These are phyloP conservation scores for Sycophaga agraensis DNA, from an alignment of 1,140 invertebrate genomes.

Conservation along the genomic window DNA sequence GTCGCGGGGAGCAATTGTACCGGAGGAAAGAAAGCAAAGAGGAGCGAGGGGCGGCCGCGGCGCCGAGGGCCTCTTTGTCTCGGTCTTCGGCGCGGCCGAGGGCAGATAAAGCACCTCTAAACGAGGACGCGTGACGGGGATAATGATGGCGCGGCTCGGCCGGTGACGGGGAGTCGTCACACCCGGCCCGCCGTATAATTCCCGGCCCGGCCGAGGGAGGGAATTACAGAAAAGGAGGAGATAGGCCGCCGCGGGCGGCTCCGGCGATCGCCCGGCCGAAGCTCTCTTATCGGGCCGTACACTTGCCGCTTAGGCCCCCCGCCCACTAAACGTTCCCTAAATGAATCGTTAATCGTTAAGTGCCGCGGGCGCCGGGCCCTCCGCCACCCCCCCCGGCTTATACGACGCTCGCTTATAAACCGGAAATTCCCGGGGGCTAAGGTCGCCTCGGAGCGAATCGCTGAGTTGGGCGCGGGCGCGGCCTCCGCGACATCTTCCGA, in stretches of 20 bases:
- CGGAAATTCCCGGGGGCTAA: constrained; percentile 49
- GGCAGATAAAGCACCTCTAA: neutral
- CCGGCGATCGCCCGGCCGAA: neutral
- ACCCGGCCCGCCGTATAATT: neutral
- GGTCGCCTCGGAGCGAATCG: no score
- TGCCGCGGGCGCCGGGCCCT: constrained; percentile 38
- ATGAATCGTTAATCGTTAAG: constrained; percentile 60
- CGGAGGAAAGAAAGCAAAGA: no score
- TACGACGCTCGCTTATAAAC: constrained; percentile 52
- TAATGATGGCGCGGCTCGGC: neutral
- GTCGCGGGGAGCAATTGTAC: no score
- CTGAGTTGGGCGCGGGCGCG: neutral
- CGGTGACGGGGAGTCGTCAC: neutral
- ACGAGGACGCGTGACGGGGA: neutral
- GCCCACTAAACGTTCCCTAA: constrained; percentile 52
- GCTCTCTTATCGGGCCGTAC: constrained; percentile 33
- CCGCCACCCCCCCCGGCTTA: constrained; percentile 29
- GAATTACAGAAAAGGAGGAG: constrained; percentile 21
- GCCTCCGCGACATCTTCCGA: constrained; percentile 42
- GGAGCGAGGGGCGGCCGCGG: no score
- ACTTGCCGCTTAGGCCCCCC: constrained; percentile 27
- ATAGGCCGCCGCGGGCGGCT: neutral
- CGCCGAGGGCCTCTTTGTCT: no score
- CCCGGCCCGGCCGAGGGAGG: neutral
- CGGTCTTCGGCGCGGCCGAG: no score